Evolutionary conservation across 2,797 vertebrate species (phyloP), one percentile per base, ranked within the genome.

Genomic region (Silurus lanzhouensis): DNA sequence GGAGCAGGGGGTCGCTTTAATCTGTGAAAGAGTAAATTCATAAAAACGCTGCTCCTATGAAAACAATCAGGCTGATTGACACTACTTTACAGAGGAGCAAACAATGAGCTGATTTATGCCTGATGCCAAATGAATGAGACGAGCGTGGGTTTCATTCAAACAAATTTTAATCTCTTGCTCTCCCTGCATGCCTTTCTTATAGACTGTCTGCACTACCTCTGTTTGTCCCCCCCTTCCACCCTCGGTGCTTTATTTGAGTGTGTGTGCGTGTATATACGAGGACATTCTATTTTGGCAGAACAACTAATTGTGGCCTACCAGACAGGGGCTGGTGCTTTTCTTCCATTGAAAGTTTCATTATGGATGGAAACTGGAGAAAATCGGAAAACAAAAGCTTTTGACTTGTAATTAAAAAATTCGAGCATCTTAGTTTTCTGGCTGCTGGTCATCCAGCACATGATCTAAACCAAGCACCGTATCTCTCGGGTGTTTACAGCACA

Each of bases 1-100:
- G 85, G 88, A 89, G 88, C 87, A 85, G 88, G 90, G 88, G 87
- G 89, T 89, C 83, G 82, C 84, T 87, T 88, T 88, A 88, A 89
- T 90, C 86, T 68, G 70, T 85, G 82, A 90, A 86, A 89, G 87
- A 88, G 85, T 87, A 90, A 90, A 91, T 91, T 92, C 89, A 91
- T 91, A 91, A 90, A 85, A 90, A 89, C 86, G 60, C 82, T 84
- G 76, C 86, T 88, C 76, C 83, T 83, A 85, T 83, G 89, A 91
- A 91, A 91, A 89, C 89, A 90, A 89, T 87, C 87, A 84, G 85
- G 84, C 90, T 91, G 90, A 92, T 90, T 92, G 90, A 91, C 90
- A 90, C 85, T 89, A 89, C 89, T 90, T 92, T 91, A 90, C 89
- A 91, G 85, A 75, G 81, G 38, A 57, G 72, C 87, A 87, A 86